A percentile compares a stretch with the other conserved stretches of the same genome.
These are phyloP conservation scores for Cynocephalus volans DNA, from an alignment of 2,113 vertebrate genomes.

Conservation along the genomic window DNA sequence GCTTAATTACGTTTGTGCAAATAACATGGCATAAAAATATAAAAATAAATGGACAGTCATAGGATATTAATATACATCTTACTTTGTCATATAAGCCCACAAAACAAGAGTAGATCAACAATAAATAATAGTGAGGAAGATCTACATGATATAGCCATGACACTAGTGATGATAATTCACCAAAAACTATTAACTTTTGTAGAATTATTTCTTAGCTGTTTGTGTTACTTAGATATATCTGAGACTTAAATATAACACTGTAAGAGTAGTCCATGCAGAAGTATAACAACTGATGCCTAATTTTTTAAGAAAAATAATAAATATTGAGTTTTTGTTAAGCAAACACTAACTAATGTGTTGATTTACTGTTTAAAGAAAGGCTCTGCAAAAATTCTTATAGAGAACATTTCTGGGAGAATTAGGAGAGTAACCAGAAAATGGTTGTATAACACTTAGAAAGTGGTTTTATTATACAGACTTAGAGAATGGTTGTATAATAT, in stretches of 20 bases:
- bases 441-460: background rate
- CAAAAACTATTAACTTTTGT: background rate
- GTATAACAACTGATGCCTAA: background rate
- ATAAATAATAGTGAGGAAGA: background rate
- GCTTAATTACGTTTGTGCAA: background rate
- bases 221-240: background rate
- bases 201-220: background rate
- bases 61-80: background rate
- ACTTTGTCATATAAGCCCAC: background rate
- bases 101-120: background rate
- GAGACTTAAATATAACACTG: background rate
- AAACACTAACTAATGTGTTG: background rate
- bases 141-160: background rate
- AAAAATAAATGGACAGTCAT: background rate
- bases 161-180: background rate
- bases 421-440: background rate
- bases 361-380: background rate
- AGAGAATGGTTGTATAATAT: background rate
- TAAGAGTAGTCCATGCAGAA: background rate
- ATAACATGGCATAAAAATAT: background rate
- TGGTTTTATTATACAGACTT: background rate
- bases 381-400: background rate
- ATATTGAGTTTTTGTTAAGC: background rate
- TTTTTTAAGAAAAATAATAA: background rate
- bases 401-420: background rate